Base-by-base conservation (phyloP, 2,113 vertebrate species). In the Gobius niger region DNA sequence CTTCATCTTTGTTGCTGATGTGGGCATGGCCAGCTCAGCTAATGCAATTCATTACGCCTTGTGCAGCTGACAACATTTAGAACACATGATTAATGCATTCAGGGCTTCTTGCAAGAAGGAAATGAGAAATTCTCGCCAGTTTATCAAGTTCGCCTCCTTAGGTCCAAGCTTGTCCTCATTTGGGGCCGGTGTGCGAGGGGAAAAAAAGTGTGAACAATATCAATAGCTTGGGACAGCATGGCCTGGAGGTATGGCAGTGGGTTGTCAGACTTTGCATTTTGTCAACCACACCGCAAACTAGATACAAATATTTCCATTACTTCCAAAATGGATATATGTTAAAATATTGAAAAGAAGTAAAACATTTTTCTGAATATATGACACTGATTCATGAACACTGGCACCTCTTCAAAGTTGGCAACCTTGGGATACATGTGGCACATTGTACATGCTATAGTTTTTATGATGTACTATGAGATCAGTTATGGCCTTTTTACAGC, bases 1-100 rank as follows among this genome's bases (percentile, higher is more conserved):
- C 65, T 61, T 75, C 54, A 57, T 68, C 68, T 76, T 72, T 71
- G 72, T 67, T 77, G 83, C 69, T 88, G 82, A 85, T 78, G 77
- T 83, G 54, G 77, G 80, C 72, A 81, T 86, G 84, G 80, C 83
- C 73, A 44, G 65, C n/a, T 9, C 65, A 44, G 65, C 69, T 77
- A 75, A 73, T 74, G 71, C 60, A 83, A 82, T 87, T 83, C 77
- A 85, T 86, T 85, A 85, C 75, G 62, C 66, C 56, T 34, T 47
- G 40, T 60, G 64, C 65, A 54, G 70, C 46, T 72, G 84, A 87
- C 77, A 77, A 68, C 71, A 80, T 68, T 72, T 70, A 70, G 75
- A 73, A 70, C 73, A 60, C 5, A 67, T 85, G 78, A 88, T 83
- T 76, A 82, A 89, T 87, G 78, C 54, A 81, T 84, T 82, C 66